Evolutionary conservation across 2,797 vertebrate species (phyloP).

Genomic region (Hippocampus kuda): DNA sequence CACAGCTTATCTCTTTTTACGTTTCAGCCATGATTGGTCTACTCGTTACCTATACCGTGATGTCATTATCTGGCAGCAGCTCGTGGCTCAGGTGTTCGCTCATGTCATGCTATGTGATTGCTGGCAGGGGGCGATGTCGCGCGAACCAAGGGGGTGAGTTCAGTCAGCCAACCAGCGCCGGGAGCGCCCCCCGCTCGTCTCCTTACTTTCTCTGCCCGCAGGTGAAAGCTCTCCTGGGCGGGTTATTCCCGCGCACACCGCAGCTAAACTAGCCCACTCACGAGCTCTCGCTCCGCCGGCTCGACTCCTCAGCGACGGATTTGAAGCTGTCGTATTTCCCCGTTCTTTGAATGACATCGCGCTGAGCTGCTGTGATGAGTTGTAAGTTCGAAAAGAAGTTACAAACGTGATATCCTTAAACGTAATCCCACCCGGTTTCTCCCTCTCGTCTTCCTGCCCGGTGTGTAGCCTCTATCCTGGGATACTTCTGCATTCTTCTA

Average conservation of each 20-base stretch:
- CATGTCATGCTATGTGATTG: not conserved
- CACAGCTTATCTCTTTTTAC: too few relatives aligned
- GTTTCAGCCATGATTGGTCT: too few relatives aligned
- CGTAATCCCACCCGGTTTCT: not conserved
- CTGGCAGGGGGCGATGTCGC: slow-evolving; percentile 28
- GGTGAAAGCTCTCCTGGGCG: slow-evolving; percentile 20
- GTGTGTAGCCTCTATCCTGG: slow-evolving; percentile 41
- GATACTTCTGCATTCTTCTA: slow-evolving; percentile 41
- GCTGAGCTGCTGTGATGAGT: slow-evolving; percentile 51
- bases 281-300: slow-evolving; percentile 3
- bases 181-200: not conserved
- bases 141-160: not conserved
- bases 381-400: slow-evolving; percentile 21
- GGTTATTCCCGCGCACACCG: slow-evolving; percentile 14
- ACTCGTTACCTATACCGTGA: too few relatives aligned
- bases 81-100: not conserved
- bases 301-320: slow-evolving; percentile 5
- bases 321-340: not conserved
- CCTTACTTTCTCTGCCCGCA: slow-evolving; percentile 6
- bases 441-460: not conserved
- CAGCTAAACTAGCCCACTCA: slow-evolving; percentile 6
- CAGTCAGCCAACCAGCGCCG: not conserved
- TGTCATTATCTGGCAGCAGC: too few relatives aligned
- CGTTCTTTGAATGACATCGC: slow-evolving; percentile 27
- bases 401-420: too few relatives aligned